phyloP scores from a whole-genome alignment of 1,140 invertebrate genomes.

The Teleogryllus occipitalis region DNA sequence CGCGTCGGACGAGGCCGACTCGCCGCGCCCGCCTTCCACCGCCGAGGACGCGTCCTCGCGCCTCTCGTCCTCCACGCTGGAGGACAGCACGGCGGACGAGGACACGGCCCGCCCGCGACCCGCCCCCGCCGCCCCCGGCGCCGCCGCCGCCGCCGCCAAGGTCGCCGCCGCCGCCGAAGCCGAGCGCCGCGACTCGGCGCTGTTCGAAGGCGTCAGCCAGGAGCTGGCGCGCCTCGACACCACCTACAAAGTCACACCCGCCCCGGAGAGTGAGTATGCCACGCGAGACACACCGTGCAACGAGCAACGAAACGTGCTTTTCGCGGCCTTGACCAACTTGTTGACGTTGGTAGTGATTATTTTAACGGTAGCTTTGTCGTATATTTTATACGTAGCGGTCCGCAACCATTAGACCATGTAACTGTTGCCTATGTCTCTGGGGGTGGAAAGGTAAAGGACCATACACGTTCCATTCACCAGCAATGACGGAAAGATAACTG shows the following conservation, averaged over 20 bases:
- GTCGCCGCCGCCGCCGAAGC: not conserved
- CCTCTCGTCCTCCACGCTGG: slow-evolving; percentile 53
- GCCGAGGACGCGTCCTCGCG: slow-evolving; percentile 50
- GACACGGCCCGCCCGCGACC: slow-evolving; percentile 9
- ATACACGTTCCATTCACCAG: too few relatives aligned
- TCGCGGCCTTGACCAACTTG: too few relatives aligned
- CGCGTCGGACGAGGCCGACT: slow-evolving; percentile 29
- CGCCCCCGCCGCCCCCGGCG: not conserved
- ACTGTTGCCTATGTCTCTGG: too few relatives aligned
- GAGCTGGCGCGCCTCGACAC: slow-evolving; percentile 33
- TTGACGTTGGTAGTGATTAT: too few relatives aligned
- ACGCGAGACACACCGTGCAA: too few relatives aligned
- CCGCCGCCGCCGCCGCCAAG: slow-evolving; percentile 9
- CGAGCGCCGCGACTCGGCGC: slow-evolving; percentile 32
- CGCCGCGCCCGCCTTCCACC: slow-evolving; percentile 56
- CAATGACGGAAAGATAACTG: too few relatives aligned
- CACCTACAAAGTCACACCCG: slow-evolving; percentile 26
- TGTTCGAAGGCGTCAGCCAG: slow-evolving; percentile 39
- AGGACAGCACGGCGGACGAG: slow-evolving; percentile 35
- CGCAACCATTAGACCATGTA: too few relatives aligned
- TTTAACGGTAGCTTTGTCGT: too few relatives aligned
- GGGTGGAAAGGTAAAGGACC: too few relatives aligned
- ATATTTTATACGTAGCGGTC: too few relatives aligned
- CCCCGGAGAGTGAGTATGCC: slow-evolving; percentile 23
- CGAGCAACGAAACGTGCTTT: too few relatives aligned